phyloP scores from a whole-genome alignment of 2,113 vertebrate genomes.

The Microcebus griseorufus region DNA sequence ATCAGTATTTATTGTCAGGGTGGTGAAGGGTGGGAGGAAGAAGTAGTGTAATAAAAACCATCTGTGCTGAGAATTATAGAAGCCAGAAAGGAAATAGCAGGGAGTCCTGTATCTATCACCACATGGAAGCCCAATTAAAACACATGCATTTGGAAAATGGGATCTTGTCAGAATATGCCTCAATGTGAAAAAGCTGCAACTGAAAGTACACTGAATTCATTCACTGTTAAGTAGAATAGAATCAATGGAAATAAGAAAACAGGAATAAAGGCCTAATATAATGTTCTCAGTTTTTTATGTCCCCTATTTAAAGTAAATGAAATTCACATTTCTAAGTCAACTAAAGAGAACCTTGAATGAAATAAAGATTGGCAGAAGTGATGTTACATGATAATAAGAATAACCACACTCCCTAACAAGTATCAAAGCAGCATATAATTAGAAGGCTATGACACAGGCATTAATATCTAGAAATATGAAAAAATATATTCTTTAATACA shows the following conservation, averaged over 20 bases:
- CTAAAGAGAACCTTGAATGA: constrained; percentile 9
- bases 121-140: constrained; percentile 49
- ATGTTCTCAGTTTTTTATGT: constrained; percentile 1
- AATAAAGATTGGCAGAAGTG: constrained; percentile 31
- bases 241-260: constrained; percentile 25
- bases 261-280: constrained; percentile 42
- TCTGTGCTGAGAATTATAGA: constrained; percentile 53
- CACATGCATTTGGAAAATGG: not conserved
- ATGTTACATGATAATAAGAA: not conserved
- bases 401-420: not conserved
- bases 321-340: constrained; percentile 34
- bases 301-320: constrained; percentile 33
- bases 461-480: not conserved
- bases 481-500: not conserved
- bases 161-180: not conserved
- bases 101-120: constrained; percentile 12
- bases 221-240: constrained; percentile 30
- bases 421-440: not conserved
- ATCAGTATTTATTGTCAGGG: not conserved
- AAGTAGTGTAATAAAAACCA: constrained; percentile 37
- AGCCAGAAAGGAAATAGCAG: constrained; percentile 33
- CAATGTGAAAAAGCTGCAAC: not conserved
- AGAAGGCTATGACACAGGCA: not conserved
- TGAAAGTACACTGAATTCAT: constrained; percentile 22
- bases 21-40: constrained; percentile 11